These are phyloP conservation scores for Rhopalosiphum maidis DNA, from an alignment of 1,140 invertebrate genomes.

Conservation along the genomic window DNA sequence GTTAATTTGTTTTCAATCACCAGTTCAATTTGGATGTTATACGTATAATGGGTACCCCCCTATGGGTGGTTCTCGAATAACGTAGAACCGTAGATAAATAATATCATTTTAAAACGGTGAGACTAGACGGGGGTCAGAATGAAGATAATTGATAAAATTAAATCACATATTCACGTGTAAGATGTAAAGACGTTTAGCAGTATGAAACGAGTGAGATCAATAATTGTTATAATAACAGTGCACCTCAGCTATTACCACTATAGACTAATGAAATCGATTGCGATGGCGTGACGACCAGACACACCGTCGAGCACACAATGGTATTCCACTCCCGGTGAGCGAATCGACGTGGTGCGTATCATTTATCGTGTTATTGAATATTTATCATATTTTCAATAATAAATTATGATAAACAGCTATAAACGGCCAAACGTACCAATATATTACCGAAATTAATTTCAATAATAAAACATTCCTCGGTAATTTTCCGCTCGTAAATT, in stretches of 20 bases:
- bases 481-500: slow-evolving; percentile 51
- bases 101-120: background rate
- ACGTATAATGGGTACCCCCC: background rate
- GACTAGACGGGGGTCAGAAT: background rate
- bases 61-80: background rate
- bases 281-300: background rate
- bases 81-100: background rate
- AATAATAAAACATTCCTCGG: slow-evolving; percentile 34
- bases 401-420: slow-evolving; percentile 21
- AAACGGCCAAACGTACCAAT: background rate
- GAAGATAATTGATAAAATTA: background rate
- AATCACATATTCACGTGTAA: background rate
- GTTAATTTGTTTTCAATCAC: background rate
- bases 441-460: slow-evolving; percentile 44
- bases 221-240: no score
- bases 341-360: background rate
- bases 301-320: background rate
- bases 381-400: slow-evolving; percentile 29
- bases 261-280: background rate
- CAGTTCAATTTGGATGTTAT: background rate
- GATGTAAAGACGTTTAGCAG: background rate
- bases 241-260: background rate
- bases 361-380: slow-evolving; percentile 38
- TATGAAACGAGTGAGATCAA: background rate
- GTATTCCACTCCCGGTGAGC: background rate